Evolutionary conservation across 2,113 vertebrate genomes (phyloP), one percentile per base, ranked within the genome.

Genomic region (Vulpes vulpes): DNA sequence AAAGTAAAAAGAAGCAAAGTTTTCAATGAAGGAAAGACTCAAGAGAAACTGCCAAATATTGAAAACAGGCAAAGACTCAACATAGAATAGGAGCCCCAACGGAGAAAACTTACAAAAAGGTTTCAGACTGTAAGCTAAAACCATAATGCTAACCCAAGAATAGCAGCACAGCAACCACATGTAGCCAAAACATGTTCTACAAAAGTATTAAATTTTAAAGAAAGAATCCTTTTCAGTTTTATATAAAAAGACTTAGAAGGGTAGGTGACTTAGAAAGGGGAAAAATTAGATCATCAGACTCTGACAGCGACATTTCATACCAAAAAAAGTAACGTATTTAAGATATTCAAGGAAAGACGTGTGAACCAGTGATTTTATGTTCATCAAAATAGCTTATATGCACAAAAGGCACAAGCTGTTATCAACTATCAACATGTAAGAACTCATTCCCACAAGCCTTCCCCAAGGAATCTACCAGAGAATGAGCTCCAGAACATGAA

Each of bases 21-120:
- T 88, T 73, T 74, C 81, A 81, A 74, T 59, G 57, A 92, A 76
- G 38, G 78, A 80, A 87, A 74, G 30, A 53, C 23, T 83, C 51
- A 89, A 84, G 38, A 93, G 67, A 83, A 96, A 85, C n/a, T 55
- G 27, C 14, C 62, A 86, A 94, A 79, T 43, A 85, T 4, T 62
- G n/a, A 94, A 94, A 73, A 85, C 7, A 57, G 53, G 76, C 59
- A 65, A 59, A 88, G 55, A 51, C 35, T 59, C 55, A 90, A 90
- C 20, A 74, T 0, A 62, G 71, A 85, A 69, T 2, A 32, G 53
- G 30, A 53, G 30, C 6, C 20, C 27, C 53, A 71, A 43, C 25
- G 8, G 16, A 64, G 22, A 80, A 62, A 62, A 91, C 11, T 53
- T 87, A 51, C n/a, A 15, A 80, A 86, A 69, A 86, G 11, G 27